Conservation (phyloP, 2,888 invertebrate species). For the Diplazon laetatorius region DNA sequence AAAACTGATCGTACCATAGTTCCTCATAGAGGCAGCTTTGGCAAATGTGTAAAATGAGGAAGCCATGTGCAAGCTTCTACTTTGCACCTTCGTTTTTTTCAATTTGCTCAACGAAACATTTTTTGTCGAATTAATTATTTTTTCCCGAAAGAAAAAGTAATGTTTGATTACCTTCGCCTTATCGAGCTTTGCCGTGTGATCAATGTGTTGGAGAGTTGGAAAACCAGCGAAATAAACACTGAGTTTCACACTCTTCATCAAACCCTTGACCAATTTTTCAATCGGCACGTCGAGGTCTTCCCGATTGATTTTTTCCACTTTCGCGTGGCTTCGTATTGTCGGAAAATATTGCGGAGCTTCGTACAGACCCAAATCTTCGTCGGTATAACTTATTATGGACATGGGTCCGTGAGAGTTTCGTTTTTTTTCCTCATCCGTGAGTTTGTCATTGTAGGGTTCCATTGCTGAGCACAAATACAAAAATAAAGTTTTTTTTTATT, state of each 20-base stretch:
- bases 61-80: too few relatives aligned
- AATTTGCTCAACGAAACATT: not conserved
- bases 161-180: constrained; percentile 81
- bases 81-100: not conserved
- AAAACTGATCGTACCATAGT: too few relatives aligned
- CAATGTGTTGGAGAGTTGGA: constrained; percentile 93
- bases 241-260: constrained; percentile 87
- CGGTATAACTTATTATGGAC: constrained; percentile 89
- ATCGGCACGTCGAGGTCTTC: constrained; percentile 85
- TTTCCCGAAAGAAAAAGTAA: constrained; percentile 32
- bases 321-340: constrained; percentile 84
- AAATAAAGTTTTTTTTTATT: too few relatives aligned
- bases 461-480: constrained; percentile 84
- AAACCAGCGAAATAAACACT: constrained; percentile 94
- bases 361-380: constrained; percentile 85
- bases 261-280: constrained; percentile 87
- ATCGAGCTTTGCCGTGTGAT: constrained; percentile 87
- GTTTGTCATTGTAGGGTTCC: constrained; percentile 86
- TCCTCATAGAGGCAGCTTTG: too few relatives aligned
- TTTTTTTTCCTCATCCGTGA: constrained; percentile 88
- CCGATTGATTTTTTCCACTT: constrained; percentile 83
- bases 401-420: constrained; percentile 95
- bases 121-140: not conserved
- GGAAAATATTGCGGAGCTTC: constrained; percentile 87
- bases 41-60: too few relatives aligned